Percentiles rank a stretch among this genome's conserved stretches.
phyloP scores from a whole-genome alignment of 2,797 vertebrate species.

The Smutsia temminckii region DNA sequence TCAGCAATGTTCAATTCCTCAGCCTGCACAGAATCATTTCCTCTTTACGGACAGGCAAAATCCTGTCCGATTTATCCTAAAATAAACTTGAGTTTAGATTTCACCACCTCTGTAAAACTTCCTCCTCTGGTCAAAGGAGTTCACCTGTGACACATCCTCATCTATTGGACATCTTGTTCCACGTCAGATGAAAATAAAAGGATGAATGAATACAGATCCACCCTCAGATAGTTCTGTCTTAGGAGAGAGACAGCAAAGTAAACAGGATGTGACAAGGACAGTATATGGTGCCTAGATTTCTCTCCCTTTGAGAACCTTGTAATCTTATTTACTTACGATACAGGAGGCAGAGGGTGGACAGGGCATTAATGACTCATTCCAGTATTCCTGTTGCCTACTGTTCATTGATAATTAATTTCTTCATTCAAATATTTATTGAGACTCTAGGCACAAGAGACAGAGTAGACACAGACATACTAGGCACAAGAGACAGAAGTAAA shows the following conservation, averaged over 20 bases:
- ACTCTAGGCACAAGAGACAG: too few relatives aligned
- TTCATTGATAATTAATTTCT: neutral
- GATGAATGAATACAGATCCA: too few relatives aligned
- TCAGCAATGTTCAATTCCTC: neutral
- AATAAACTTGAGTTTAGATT: neutral
- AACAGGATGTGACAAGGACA: neutral
- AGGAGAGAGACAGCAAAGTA: fast-evolving
- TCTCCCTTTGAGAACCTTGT: fast-evolving
- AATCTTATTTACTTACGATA: fast-evolving
- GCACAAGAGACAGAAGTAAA: neutral
- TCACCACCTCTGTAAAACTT: too few relatives aligned
- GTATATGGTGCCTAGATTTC: fast-evolving
- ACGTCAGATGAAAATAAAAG: fast-evolving
- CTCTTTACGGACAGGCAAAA: neutral
- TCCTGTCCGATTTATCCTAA: neutral
- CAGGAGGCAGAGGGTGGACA: too few relatives aligned
- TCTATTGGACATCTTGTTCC: fast-evolving
- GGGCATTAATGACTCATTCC: too few relatives aligned
- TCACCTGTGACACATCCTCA: fast-evolving
- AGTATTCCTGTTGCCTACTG: neutral
- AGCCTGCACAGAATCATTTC: neutral
- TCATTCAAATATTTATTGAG: neutral
- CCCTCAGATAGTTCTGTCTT: neutral
- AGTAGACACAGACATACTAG: neutral
- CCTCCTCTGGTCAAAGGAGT: neutral